A percentile compares a stretch with the other conserved stretches of the same genome.
These are phyloP conservation scores for Phoxinus phoxinus DNA, from an alignment of 2,113 vertebrate genomes.

Conservation along the genomic window DNA sequence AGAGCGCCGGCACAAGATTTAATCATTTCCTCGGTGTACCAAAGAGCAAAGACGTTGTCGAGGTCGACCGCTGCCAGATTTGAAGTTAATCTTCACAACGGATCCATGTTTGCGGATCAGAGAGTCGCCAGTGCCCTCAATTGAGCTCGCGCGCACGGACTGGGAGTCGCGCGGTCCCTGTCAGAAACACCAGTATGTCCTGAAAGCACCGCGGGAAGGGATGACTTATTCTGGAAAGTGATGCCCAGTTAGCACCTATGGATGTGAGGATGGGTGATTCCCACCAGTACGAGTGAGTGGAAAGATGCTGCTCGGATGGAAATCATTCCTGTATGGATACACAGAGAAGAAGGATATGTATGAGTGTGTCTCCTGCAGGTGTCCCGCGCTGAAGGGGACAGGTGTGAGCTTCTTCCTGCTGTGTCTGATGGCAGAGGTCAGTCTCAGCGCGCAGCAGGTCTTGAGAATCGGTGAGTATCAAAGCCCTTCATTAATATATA, in stretches of 20 bases:
- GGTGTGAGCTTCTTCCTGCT: conserved; percentile 81
- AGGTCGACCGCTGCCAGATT: conserved; percentile 77
- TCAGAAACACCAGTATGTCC: background rate
- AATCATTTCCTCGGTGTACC: conserved; percentile 73
- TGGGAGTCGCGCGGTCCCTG: conserved; percentile 1
- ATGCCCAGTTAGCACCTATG: conserved; percentile 38
- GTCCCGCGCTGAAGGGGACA: conserved; percentile 78
- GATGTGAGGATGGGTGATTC: conserved; percentile 63
- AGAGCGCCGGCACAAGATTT: conserved; percentile 72
- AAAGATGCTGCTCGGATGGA: conserved; percentile 56
- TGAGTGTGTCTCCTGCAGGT: conserved; percentile 69
- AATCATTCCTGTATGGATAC: conserved; percentile 12
- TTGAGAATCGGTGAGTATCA: conserved; percentile 89
- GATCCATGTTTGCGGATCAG: conserved; percentile 77
- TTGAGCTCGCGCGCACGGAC: conserved; percentile 55
- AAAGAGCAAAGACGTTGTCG: conserved; percentile 78
- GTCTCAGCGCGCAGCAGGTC: conserved; percentile 86
- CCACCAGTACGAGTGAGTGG: conserved; percentile 59
- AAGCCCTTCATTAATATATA: background rate
- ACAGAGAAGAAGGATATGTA: conserved; percentile 66
- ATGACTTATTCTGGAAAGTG: conserved; percentile 29
- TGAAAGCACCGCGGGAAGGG: conserved; percentile 6
- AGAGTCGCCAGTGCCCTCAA: conserved; percentile 70
- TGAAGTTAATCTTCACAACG: conserved; percentile 79
- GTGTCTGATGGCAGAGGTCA: conserved; percentile 78